Base-by-base conservation (phyloP, 1,140 invertebrate genomes). In the Pectinophora gossypiella region DNA sequence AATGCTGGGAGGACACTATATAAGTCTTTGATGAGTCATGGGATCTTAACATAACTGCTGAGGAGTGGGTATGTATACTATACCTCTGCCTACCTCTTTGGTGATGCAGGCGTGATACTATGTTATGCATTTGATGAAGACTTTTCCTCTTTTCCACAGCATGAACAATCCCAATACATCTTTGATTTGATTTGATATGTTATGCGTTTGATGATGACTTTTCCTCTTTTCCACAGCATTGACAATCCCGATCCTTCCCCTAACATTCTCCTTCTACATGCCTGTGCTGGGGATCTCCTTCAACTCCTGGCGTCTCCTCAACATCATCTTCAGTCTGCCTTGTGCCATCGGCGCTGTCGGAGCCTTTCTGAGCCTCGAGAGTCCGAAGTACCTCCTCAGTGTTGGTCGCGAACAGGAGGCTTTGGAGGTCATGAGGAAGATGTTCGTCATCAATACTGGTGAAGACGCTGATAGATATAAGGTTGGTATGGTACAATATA, bases 221-320 rank as follows among this genome's bases (percentile, higher is more conserved):
- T 5, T 5, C 23, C 5, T 51, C 21, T 58, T 23, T 51, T 43
- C 76, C 73, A 2, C 73, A 86, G 83, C 77, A 6, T 16, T 86
- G 7, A 45, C 76, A 0, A 72, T 82, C 19, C 81, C 81, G 3
- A 47, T 85, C 4, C 62, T 86, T 0, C 62, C 69, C 0, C 59
- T 89, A 13, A 75, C 86, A 1, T 91, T 85, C 59, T 69, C 75
- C 1, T 80, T 79, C 83, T 32, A 69, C 66, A 53, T 84, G 49
- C 61, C 83, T 22, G 19, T 70, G 51, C 16, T 76, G 75, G 48
- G 73, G 63, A 70, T 90, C 85, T 23, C 86, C 58, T 70, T 91
- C 83, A 69, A 89, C 83, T 90, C 90, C 44, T 95, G 94, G 94
- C 83, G 93, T 3, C 75, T 94, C 1, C 92, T 93, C 67, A 74